Evolutionary conservation across 2,888 invertebrate genomes (phyloP).

Genomic region (Diarsia brunnea): DNA sequence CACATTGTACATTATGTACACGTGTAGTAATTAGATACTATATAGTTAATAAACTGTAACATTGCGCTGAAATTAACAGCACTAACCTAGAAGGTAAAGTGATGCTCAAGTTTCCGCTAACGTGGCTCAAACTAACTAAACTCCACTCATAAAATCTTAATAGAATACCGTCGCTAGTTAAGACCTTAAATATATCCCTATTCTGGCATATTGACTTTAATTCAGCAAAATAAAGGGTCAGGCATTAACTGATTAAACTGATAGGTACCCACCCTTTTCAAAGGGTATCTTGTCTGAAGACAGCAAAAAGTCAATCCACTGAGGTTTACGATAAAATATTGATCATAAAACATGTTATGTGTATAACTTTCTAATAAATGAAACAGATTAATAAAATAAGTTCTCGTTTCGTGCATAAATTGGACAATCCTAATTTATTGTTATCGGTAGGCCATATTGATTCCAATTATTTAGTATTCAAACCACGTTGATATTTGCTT

Average conservation of each 20-base stretch:
- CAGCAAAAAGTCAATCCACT: constrained; percentile 73
- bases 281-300: constrained; percentile 68
- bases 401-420: constrained; percentile 41
- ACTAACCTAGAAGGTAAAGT: constrained; percentile 12
- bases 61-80: constrained; percentile 24
- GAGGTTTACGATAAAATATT: constrained; percentile 69
- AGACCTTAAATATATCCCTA: constrained; percentile 52
- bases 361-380: constrained; percentile 39
- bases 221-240: constrained; percentile 74
- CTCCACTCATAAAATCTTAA: constrained; percentile 45
- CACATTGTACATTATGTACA: neutral
- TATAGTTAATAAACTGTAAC: constrained; percentile 26
- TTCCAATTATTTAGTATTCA: constrained; percentile 52
- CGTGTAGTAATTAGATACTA: constrained; percentile 2
- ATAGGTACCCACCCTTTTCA: constrained; percentile 78
- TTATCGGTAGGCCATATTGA: constrained; percentile 47
- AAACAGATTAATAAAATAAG: constrained; percentile 50
- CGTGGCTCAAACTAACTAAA: constrained; percentile 31
- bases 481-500: constrained; percentile 50
- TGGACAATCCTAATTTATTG: constrained; percentile 43
- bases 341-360: constrained; percentile 61
- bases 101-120: constrained; percentile 28
- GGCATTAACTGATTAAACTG: constrained; percentile 74
- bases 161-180: constrained; percentile 44
- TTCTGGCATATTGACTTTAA: constrained; percentile 63